Base-by-base conservation (phyloP, 2,888 invertebrate species). In the Troides aeacus region DNA sequence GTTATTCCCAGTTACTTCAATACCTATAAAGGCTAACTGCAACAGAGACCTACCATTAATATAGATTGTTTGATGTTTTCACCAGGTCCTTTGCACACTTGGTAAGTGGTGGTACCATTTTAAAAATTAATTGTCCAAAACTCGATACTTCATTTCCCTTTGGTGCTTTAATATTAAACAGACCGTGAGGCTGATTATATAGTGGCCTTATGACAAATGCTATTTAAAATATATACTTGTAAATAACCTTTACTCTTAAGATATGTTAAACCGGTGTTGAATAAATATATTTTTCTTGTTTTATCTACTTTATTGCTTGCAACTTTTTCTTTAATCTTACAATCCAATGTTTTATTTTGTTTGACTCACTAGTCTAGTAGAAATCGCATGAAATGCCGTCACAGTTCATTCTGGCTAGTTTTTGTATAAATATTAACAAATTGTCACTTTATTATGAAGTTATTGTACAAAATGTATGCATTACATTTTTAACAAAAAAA, bases 381-480 rank as follows among this genome's bases (percentile, higher is more conserved):
- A 85, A 86, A 84, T 85, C 81, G 91, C 92, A 92, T 92, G 79
- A 78, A 86, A 92, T 92, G 92, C 92, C 82, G 79, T 86, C 82
- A 81, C 74, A 75, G 81, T 61, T 56, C 17, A 77, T 76, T 72
- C 72, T 75, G 63, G 60, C 75, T 84, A 83, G 83, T 80, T 74
- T 80, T 8, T 39, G 73, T 78, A 77, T 75, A 79, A 86, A 82
- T 88, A 88, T 89, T 90, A 89, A 90, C 87, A 85, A 81, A 79
- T 77, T 75, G 78, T 81, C 82, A 83, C 82, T 82, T 86, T 84
- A 81, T 80, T 77, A 78, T 80, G 78, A 71, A 78, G 75, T 79
- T 83, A 81, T 83, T 90, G 90, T 91, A 90, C 89, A 90, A 89
- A 89, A 81, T 88, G 84, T 90, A 91, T 89, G 89, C 39, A 10